Evolutionary conservation across 1,140 invertebrate genomes (phyloP).

Genomic region (Danaus plexippus): DNA sequence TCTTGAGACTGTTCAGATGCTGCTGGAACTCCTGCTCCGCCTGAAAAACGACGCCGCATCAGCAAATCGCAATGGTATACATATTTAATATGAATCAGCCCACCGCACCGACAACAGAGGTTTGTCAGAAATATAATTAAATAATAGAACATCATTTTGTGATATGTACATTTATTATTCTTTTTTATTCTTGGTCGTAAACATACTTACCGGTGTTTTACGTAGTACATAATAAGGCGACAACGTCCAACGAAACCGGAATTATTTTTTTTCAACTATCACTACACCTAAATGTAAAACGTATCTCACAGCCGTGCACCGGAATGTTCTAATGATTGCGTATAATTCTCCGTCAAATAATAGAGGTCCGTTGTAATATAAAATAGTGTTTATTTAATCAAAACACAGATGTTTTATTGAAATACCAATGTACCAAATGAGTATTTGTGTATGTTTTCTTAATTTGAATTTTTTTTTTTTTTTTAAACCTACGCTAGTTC

Average conservation of each 20-base stretch:
- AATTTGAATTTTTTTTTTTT: too few relatives aligned
- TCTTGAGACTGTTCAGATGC: slow-evolving; percentile 58
- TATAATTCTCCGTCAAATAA: neutral
- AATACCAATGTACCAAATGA: too few relatives aligned
- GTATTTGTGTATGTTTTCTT: too few relatives aligned
- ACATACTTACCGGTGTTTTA: slow-evolving; percentile 18
- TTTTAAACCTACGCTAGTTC: too few relatives aligned
- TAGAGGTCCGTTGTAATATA: too few relatives aligned
- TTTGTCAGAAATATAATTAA: slow-evolving; percentile 3
- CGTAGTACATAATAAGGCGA: slow-evolving; percentile 2
- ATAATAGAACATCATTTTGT: slow-evolving; percentile 12
- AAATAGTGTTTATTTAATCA: too few relatives aligned
- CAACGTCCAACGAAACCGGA: neutral
- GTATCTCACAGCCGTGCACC: too few relatives aligned
- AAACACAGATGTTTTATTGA: too few relatives aligned
- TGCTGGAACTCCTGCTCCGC: slow-evolving; percentile 60
- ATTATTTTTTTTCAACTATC: slow-evolving; percentile 9
- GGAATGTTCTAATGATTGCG: too few relatives aligned
- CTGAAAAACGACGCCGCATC: slow-evolving; percentile 31
- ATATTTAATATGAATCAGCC: neutral
- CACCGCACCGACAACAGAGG: neutral
- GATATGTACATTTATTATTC: slow-evolving; percentile 2
- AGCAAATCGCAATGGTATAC: neutral
- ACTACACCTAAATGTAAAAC: slow-evolving; percentile 1
- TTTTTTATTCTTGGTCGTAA: slow-evolving; percentile 11